phyloP scores from a whole-genome alignment of 30 jellyfish, hydroid and myxozoan genomes.

The Turritopsis dohrnii region DNA sequence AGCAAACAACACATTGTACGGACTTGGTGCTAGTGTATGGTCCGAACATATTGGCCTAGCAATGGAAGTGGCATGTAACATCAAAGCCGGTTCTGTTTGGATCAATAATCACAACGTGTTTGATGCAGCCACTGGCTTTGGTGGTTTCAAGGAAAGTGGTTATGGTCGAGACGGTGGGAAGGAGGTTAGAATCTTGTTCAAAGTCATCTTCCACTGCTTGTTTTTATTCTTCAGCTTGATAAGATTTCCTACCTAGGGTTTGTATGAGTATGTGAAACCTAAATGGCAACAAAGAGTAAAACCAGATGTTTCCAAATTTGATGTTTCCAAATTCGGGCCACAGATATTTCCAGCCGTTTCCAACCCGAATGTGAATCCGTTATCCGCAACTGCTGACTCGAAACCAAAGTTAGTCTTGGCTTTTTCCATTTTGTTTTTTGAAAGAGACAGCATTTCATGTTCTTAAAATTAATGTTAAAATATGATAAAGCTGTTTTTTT shows the following conservation, averaged over 20 bases:
- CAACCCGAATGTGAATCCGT: conserved; percentile 62
- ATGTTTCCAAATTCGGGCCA: conserved; percentile 66
- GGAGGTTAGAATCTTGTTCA: conserved; percentile 48
- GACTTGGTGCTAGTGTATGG: conserved; percentile 97
- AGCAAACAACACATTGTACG: conserved; percentile 83
- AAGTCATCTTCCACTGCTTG: not conserved
- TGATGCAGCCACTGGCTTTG: conserved; percentile 97
- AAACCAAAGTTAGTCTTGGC: conserved; percentile 49
- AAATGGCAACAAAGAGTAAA: conserved; percentile 61
- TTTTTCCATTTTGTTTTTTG: not conserved
- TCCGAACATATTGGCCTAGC: conserved; percentile 93
- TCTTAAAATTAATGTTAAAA: too few relatives aligned
- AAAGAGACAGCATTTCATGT: not conserved
- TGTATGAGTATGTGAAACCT: conserved; percentile 92
- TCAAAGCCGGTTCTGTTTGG: conserved; percentile 96
- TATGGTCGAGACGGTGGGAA: conserved; percentile 96
- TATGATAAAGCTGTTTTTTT: too few relatives aligned
- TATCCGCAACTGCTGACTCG: conserved; percentile 6
- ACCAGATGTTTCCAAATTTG: conserved; percentile 47
- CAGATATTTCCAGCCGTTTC: conserved; percentile 72
- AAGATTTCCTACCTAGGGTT: conserved; percentile 50
- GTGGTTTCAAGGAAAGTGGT: conserved; percentile 93
- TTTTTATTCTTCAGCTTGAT: not conserved
- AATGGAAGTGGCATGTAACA: conserved; percentile 89
- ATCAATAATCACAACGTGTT: conserved; percentile 78